Evolutionary conservation across 2,888 invertebrate genomes (phyloP), one percentile per base, ranked within the genome.

Genomic region (Drosophila vallismaia): DNA sequence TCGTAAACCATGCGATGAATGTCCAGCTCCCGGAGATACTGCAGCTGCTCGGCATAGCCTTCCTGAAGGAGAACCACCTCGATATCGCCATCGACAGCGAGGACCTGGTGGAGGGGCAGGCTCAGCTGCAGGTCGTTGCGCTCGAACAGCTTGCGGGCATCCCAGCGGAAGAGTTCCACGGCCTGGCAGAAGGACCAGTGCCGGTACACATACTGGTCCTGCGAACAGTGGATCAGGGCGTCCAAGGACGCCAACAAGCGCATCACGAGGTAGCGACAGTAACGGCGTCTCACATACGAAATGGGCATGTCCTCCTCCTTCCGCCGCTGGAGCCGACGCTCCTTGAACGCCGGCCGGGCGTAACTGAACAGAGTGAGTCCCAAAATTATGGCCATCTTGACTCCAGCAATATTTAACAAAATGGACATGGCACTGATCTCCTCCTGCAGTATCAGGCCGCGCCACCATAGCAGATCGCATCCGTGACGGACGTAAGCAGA

Each of bases 191-290:
- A 84, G 5, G 83, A 76, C 14, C 46, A 40, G n/a, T 71, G 88
- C 0, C 62, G 50, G 0, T n/a, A 38, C 3, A 48, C 9, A 0
- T 55, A 53, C 4, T 52, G 48, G 8, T 10, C 5, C n/a, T 40
- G 14, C 26, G 26, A 19, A 9, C 40, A 8, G 0, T 45, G 29
- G 4, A 71, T 5, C 26, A 81, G 63, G 2, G 82, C 26, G 74
- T 90, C 85, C 7, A 89, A 79, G 8, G 88, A 88, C 1, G 82
- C 77, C 14, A 92, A 49, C 3, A 91, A 70, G 8, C 89, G 90
- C 71, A 90, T 86, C n/a, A 91, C 66, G 1, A 91, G 63, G 44
- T 85, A 90, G 24, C 90, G 89, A 0, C 85, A 77, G 72, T 88
- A 91, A 26, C 90, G 90, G 48, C 86, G 89, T 66, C 84, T 89